Percentiles rank a stretch among this genome's conserved stretches.
Evolutionary conservation across 2,888 invertebrate genomes (phyloP).

Genomic region (Papilio elwesi): DNA sequence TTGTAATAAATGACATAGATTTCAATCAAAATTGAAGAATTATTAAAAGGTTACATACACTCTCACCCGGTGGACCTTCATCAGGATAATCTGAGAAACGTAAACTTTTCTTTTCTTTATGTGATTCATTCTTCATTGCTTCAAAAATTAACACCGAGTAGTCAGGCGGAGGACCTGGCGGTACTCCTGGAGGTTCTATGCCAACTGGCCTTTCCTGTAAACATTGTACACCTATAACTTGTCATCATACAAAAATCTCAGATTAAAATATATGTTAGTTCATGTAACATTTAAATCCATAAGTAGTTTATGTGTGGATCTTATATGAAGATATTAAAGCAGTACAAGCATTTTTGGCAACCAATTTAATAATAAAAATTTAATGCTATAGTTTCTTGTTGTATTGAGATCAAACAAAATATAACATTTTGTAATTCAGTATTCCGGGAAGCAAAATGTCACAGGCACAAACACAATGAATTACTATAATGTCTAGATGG

Average conservation of each 20-base stretch:
- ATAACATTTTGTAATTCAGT: no score
- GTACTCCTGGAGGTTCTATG: slow-evolving; percentile 92
- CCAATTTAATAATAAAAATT: no score
- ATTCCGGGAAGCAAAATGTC: no score
- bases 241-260: neutral
- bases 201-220: slow-evolving; percentile 71
- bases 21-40: neutral
- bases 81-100: slow-evolving; percentile 86
- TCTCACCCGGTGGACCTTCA: slow-evolving; percentile 77
- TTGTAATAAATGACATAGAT: neutral
- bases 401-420: no score
- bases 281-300: no score
- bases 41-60: slow-evolving; percentile 53
- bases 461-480: no score
- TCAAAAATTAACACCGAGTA: slow-evolving; percentile 82
- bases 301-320: no score
- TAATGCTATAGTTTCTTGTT: no score
- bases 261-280: neutral
- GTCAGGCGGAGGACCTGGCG: slow-evolving; percentile 92
- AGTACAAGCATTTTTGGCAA: no score
- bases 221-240: neutral
- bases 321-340: no score
- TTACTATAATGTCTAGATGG: no score
- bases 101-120: slow-evolving; percentile 81
- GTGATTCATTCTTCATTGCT: slow-evolving; percentile 48